Evolutionary conservation across 2,888 invertebrate species (phyloP).

Genomic region (Sturmia bella): DNA sequence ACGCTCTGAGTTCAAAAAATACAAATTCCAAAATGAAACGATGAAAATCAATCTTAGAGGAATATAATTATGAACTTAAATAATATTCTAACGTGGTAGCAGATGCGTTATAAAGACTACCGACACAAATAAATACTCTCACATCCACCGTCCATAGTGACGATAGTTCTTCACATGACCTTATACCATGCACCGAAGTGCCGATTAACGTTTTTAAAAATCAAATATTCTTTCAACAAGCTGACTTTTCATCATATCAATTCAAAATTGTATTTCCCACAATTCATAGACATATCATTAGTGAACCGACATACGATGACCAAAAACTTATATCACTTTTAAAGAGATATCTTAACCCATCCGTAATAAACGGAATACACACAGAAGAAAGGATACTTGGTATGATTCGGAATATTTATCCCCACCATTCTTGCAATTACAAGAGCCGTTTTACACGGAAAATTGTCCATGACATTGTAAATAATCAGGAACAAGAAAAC

Average conservation of each 20-base stretch:
- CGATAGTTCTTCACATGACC: slow-evolving; percentile 63
- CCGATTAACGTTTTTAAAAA: slow-evolving; percentile 67
- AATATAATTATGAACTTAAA: background rate
- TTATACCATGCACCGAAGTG: slow-evolving; percentile 54
- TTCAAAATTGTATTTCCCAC: no score
- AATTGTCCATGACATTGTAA: slow-evolving; percentile 30
- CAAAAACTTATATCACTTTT: slow-evolving; percentile 29
- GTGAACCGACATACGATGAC: slow-evolving; percentile 9
- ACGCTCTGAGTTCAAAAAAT: no score
- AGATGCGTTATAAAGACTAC: slow-evolving; percentile 56
- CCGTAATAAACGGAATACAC: slow-evolving; percentile 39
- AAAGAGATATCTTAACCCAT: slow-evolving; percentile 44
- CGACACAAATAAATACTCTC: slow-evolving; percentile 50
- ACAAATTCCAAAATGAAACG: slow-evolving; percentile 30
- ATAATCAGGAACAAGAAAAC: slow-evolving; percentile 34
- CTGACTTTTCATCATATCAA: slow-evolving; percentile 37
- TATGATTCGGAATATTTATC: slow-evolving; percentile 4
- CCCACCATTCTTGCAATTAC: slow-evolving; percentile 15
- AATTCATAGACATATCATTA: slow-evolving; percentile 17
- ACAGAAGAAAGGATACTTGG: slow-evolving; percentile 9
- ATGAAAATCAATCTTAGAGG: slow-evolving; percentile 33
- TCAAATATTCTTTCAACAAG: slow-evolving; percentile 55
- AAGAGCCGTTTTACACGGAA: slow-evolving; percentile 16
- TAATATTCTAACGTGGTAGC: slow-evolving; percentile 50
- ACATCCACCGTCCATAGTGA: slow-evolving; percentile 54